A percentile compares a stretch with the other conserved stretches of the same genome.
These are phyloP conservation scores for Montipora sp. DNA, from an alignment of 64 coral and sea anemone species.

Conservation along the genomic window DNA sequence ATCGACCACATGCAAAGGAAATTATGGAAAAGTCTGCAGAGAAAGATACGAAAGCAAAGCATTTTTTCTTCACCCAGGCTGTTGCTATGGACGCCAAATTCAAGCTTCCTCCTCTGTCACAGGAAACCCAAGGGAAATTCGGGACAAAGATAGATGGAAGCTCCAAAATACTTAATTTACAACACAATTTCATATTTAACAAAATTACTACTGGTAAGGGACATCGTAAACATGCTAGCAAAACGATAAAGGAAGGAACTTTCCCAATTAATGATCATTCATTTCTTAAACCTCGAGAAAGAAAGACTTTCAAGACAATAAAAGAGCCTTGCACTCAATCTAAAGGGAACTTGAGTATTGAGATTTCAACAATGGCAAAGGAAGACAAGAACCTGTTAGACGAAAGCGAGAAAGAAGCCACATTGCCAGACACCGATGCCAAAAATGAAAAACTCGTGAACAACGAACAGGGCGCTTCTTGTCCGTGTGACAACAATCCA, in stretches of 20 bases:
- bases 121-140: background rate
- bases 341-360: background rate
- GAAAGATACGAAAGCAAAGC: background rate
- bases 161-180: background rate
- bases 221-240: background rate
- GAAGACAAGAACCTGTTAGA: background rate
- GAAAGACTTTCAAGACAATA: no score
- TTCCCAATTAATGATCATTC: background rate
- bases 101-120: conserved; percentile 50
- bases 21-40: background rate
- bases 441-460: background rate
- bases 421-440: background rate
- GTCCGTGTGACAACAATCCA: background rate
- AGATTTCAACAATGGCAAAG: background rate
- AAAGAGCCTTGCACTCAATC: background rate
- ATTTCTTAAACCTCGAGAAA: background rate
- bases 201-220: background rate
- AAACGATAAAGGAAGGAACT: background rate
- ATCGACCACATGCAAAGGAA: conserved; percentile 34
- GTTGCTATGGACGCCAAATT: conserved; percentile 63
- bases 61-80: conserved; percentile 39
- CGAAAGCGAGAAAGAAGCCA: background rate
- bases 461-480: background rate
- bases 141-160: background rate
- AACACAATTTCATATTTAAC: background rate